These are phyloP conservation scores for Opisthograptis luteolata DNA, from an alignment of 2,888 invertebrate genomes.

Conservation along the genomic window DNA sequence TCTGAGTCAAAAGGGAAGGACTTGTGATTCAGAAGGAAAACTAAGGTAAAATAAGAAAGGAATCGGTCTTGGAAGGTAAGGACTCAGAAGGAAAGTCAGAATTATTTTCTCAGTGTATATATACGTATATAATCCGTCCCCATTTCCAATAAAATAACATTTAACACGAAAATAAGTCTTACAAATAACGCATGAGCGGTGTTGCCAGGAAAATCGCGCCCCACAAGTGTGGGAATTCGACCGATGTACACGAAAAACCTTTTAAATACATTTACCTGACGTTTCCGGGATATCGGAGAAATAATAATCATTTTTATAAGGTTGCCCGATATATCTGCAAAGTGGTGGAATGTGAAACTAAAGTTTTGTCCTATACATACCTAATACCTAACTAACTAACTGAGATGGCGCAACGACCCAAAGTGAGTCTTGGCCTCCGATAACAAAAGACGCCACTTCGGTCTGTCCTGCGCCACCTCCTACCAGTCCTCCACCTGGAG, in stretches of 20 bases:
- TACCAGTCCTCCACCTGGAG: too few relatives aligned
- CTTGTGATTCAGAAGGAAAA: too few relatives aligned
- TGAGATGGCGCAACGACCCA: too few relatives aligned
- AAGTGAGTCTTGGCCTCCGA: too few relatives aligned
- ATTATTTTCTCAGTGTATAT: too few relatives aligned
- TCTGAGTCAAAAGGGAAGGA: not conserved
- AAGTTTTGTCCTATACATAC: too few relatives aligned
- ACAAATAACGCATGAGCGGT: slow-evolving; percentile 18
- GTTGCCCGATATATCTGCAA: not conserved
- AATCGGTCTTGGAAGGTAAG: too few relatives aligned
- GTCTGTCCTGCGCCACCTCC: too few relatives aligned
- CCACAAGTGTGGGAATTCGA: slow-evolving; percentile 15
- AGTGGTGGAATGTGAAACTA: not conserved
- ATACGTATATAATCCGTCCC: not conserved
- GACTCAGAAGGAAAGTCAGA: too few relatives aligned
- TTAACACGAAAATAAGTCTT: slow-evolving; percentile 1
- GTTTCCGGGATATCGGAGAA: slow-evolving; percentile 16
- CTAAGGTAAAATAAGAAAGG: too few relatives aligned
- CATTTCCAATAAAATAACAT: slow-evolving; percentile 2
- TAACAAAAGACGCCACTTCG: too few relatives aligned
- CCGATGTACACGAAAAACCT: slow-evolving; percentile 39
- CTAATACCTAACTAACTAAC: too few relatives aligned
- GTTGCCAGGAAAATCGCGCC: slow-evolving; percentile 10
- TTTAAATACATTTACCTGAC: slow-evolving; percentile 35
- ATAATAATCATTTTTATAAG: slow-evolving; percentile 17